Conservation (phyloP, 2,113 vertebrate species). For the Psettodes erumei region DNA sequence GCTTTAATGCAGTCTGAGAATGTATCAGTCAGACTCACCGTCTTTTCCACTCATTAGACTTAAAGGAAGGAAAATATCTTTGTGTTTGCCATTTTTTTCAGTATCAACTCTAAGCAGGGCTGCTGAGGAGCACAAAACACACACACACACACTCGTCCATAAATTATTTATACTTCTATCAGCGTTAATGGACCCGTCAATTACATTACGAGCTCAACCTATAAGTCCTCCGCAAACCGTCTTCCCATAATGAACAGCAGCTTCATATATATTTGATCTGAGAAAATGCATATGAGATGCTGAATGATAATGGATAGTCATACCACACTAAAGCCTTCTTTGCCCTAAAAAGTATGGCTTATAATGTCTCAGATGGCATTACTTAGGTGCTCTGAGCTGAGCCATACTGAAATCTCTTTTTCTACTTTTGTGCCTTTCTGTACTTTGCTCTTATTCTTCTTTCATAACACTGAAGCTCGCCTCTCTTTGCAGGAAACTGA, state of each 20-base stretch:
- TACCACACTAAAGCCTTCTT: slow-evolving; percentile 3
- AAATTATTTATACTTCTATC: slow-evolving; percentile 66
- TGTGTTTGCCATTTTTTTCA: slow-evolving; percentile 51
- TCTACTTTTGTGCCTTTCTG: background rate
- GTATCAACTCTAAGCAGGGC: slow-evolving; percentile 11
- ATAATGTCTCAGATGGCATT: slow-evolving; percentile 18
- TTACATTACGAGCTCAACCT: slow-evolving; percentile 59
- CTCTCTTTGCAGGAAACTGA: slow-evolving; percentile 26
- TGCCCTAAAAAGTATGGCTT: slow-evolving; percentile 3
- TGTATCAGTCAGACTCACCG: slow-evolving; percentile 53
- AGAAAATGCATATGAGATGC: slow-evolving; percentile 31
- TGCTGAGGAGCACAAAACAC: slow-evolving; percentile 23
- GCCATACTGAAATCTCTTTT: slow-evolving; percentile 15
- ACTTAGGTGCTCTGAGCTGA: slow-evolving; percentile 1
- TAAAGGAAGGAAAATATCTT: slow-evolving; percentile 52
- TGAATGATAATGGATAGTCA: slow-evolving; percentile 35
- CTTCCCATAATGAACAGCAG: slow-evolving; percentile 53
- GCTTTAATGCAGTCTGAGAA: slow-evolving; percentile 54
- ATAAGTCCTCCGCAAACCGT: slow-evolving; percentile 50
- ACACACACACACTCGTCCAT: slow-evolving; percentile 31
- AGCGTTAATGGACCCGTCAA: slow-evolving; percentile 64
- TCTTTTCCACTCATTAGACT: slow-evolving; percentile 57
- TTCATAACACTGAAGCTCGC: background rate
- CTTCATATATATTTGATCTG: slow-evolving; percentile 53
- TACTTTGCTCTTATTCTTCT: background rate